Evolutionary conservation across 2,797 vertebrate genomes (phyloP).

Genomic region (Cirrhinus molitorella): DNA sequence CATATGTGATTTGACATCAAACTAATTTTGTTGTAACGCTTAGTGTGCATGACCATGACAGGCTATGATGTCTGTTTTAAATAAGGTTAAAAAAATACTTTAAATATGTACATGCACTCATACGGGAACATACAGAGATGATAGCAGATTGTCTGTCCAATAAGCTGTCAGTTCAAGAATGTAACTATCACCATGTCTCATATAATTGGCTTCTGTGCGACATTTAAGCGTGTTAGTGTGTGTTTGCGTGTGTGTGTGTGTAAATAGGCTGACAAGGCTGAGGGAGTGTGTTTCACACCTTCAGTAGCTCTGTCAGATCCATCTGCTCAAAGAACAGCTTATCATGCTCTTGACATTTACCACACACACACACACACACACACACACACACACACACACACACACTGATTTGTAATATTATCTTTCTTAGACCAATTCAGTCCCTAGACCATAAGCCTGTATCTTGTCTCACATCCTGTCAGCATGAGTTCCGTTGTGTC

Average conservation of each 20-base stretch:
- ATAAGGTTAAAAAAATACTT: not conserved
- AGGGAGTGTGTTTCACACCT: conserved; percentile 61
- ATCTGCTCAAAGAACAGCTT: conserved; percentile 59
- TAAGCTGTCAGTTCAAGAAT: conserved; percentile 43
- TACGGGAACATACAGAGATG: conserved; percentile 37
- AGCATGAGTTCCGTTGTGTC: conserved; percentile 23
- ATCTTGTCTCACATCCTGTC: conserved; percentile 23
- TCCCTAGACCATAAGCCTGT: conserved; percentile 35
- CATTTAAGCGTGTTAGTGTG: conserved; percentile 50
- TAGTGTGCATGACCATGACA: not conserved
- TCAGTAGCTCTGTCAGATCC: conserved; percentile 62
- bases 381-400: conserved; percentile 24
- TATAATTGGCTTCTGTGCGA: conserved; percentile 57
- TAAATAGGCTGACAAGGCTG: conserved; percentile 51
- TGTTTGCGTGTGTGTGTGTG: conserved; percentile 36
- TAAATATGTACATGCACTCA: conserved; percentile 20
- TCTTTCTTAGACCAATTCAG: conserved; percentile 27
- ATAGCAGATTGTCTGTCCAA: conserved; percentile 46
- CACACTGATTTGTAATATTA: conserved; percentile 45
- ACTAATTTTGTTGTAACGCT: not conserved
- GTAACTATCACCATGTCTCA: conserved; percentile 51
- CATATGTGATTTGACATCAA: not conserved
- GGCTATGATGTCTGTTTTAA: not conserved
- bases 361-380: conserved; percentile 40
- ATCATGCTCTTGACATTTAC: conserved; percentile 56